Evolutionary conservation across 2,888 invertebrate genomes (phyloP), one percentile per base, ranked within the genome.

Genomic region (Dugesia japonica): DNA sequence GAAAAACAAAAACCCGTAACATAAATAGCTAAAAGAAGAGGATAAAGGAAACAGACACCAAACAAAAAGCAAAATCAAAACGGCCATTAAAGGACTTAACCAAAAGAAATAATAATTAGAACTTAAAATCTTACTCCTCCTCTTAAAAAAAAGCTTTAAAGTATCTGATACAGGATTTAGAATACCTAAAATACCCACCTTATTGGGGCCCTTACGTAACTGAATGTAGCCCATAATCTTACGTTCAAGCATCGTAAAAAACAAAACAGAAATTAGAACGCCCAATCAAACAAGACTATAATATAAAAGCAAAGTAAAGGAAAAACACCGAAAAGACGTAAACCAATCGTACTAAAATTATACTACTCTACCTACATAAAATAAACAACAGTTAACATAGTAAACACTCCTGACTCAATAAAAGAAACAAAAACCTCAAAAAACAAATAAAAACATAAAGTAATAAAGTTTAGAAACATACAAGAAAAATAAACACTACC

Each of bases 371-470:
- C 31, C 13, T 31, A 31, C 13, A n/a, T n/a, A n/a, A n/a, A n/a
- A n/a, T n/a, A n/a, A n/a, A n/a, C n/a, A n/a, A n/a, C n/a, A 31
- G 13, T 13, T 31, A 31, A 31, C 31, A 31, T 7, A 13, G 7
- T 7, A 31, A 7, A 31, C 13, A 31, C 31, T 13, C 31, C 13
- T 7, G 31, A 4, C 13, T 31, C 7, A 31, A 31, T 31, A 31
- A 31, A 4, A 31, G 7, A 31, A 31, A 31, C 31, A 31, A 31
- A 31, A 31, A 13, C 4, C 13, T 31, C 31, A 31, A 31, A 31
- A 4, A 31, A 13, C 4, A 31, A 7, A 31, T 31, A 31, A 31
- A 31, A n/a, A n/a, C n/a, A 79, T 89, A 87, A 83, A 87, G 31
- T 13, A 31, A 31, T 31, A 31, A 31, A 31, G 7, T 7, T 7